Base-by-base conservation (phyloP, 1,140 invertebrate species). In the Cotesia chilonis region DNA sequence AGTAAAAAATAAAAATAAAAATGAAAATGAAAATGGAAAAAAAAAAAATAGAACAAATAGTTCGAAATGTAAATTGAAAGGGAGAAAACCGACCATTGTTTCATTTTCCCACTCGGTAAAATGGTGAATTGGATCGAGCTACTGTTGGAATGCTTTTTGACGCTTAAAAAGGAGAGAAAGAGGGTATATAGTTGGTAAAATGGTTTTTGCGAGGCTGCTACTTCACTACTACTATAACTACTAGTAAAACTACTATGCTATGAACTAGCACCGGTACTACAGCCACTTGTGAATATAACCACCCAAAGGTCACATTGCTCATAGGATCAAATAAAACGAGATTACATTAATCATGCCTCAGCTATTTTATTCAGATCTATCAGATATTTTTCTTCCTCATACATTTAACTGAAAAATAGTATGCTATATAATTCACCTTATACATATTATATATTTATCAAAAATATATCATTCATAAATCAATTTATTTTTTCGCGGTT, bases 261-360 rank as follows among this genome's bases (percentile, higher is more conserved):
- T 6, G 4, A 2, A 47, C 4, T 47, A 7, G 41, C 41, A 47
- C 41, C 10, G 41, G 6, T 47, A 47, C 41, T 47, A 47, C 41
- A 10, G 41, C 60, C 59, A 70, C 61, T 70, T 47, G 59, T 47
- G 59, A 51, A 47, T 12, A 47, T 47, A 47, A 47, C 57, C 64
- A 66, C 65, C 20, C 70, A 64, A 66, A 72, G 63, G 52, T 51
- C 63, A 54, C 54, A 67, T 38, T 67, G 64, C 70, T 67, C 47
- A 35, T 59, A 52, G 70, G 14, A 67, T 67, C 37, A 47, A 52
- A 54, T 67, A 67, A 72, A 72, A 72, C 35, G 28, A 54, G 61
- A 57, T 71, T 66, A 36, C 51, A 65, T 71, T 71, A 71, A 71
- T 71, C 61, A 65, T 66, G 70, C 63, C 52, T 38, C 5, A 37